Evolutionary conservation across 1,140 invertebrate genomes (phyloP).

Genomic region (Mylabris phalerata): DNA sequence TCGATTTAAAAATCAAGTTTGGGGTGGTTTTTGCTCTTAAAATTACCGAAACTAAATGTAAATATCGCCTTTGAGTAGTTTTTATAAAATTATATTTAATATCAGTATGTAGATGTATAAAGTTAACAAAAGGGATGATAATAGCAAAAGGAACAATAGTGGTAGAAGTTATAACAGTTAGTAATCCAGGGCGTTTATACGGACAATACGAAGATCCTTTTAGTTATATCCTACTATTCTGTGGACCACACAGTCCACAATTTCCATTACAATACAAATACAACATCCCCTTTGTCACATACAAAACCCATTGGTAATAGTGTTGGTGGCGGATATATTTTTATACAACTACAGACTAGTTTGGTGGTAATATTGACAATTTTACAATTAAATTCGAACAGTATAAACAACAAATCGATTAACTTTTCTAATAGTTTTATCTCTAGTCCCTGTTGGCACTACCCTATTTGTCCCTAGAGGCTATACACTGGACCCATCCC

Average conservation of each 20-base stretch:
- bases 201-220: conserved; percentile 21
- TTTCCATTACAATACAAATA: conserved; percentile 20
- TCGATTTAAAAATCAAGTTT: not conserved
- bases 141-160: conserved; percentile 20
- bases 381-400: too few species aligned
- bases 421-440: too few species aligned
- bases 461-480: not conserved
- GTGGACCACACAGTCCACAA: conserved; percentile 14
- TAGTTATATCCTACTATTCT: conserved; percentile 15
- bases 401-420: too few species aligned
- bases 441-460: too few species aligned
- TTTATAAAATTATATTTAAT: too few species aligned
- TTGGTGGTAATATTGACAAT: too few species aligned
- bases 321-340: too few species aligned
- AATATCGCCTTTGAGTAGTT: too few species aligned
- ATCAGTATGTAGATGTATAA: too few species aligned
- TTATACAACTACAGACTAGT: too few species aligned
- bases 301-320: not conserved
- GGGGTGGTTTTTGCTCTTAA: too few species aligned
- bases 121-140: conserved; percentile 10
- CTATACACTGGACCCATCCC: conserved; percentile 1
- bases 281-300: conserved; percentile 6
- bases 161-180: conserved; percentile 22
- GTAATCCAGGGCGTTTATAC: conserved; percentile 19
- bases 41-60: too few species aligned